These are phyloP conservation scores for Grallaria varia DNA, from an alignment of 2,113 vertebrate species.

Conservation along the genomic window DNA sequence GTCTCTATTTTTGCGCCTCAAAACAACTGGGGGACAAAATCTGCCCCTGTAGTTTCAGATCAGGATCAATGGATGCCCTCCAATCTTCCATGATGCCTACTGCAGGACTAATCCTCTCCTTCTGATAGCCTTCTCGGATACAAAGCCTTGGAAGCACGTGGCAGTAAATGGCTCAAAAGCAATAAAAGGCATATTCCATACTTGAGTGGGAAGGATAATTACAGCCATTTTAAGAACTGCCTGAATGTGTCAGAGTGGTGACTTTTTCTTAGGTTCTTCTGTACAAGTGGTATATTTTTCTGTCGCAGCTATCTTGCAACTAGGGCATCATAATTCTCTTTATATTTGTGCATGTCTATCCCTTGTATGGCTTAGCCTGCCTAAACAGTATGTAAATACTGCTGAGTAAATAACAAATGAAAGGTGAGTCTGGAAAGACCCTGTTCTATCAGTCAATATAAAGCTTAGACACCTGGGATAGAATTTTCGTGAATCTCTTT, in stretches of 20 bases:
- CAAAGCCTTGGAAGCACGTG: neutral
- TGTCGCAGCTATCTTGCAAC: neutral
- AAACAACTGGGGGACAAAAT: neutral
- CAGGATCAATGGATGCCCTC: neutral
- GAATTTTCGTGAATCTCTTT: conserved; percentile 21
- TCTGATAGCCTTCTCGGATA: neutral
- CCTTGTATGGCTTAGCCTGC: neutral
- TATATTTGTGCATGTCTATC: neutral
- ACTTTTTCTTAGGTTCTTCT: neutral
- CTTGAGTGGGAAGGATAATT: conserved; percentile 6
- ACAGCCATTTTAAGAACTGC: conserved; percentile 20
- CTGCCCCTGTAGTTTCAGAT: neutral
- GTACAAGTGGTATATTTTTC: neutral
- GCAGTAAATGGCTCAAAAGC: neutral
- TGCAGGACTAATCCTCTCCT: neutral
- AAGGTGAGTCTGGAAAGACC: conserved; percentile 30
- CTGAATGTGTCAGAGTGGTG: neutral
- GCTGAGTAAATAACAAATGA: conserved; percentile 55
- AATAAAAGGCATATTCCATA: neutral
- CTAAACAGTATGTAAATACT: conserved; percentile 43
- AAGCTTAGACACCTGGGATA: neutral
- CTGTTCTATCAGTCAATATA: conserved; percentile 32
- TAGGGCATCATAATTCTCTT: neutral
- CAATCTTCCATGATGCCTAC: neutral
- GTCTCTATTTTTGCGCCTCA: neutral